Evolutionary conservation across 2,888 invertebrate species (phyloP).

Genomic region (Biston betularia): DNA sequence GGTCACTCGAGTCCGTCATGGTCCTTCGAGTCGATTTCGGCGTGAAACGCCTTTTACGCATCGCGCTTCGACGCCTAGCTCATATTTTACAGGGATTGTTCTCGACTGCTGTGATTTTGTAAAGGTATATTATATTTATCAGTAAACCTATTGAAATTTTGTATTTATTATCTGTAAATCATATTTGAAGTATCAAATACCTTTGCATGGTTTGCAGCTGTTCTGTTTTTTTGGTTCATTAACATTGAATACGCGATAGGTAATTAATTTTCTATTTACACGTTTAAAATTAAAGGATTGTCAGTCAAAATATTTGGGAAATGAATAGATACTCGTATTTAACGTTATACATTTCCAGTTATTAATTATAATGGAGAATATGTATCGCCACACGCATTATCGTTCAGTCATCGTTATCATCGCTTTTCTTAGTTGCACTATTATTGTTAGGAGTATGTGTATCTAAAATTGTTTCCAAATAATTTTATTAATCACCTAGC

Average conservation of each 20-base stretch:
- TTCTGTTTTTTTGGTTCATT: too few species aligned
- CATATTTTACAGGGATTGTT: slow-evolving; percentile 38
- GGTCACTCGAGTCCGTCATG: slow-evolving; percentile 57
- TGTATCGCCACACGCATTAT: too few species aligned
- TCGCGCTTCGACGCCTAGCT: slow-evolving; percentile 42
- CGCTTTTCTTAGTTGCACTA: not conserved
- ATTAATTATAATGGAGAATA: too few species aligned
- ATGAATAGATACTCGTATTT: too few species aligned
- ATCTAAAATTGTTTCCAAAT: not conserved
- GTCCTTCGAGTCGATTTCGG: slow-evolving; percentile 52
- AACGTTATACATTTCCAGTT: too few species aligned
- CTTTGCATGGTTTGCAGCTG: not conserved
- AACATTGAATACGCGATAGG: too few species aligned
- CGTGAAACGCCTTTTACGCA: slow-evolving; percentile 37
- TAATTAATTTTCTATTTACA: too few species aligned
- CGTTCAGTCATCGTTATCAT: not conserved
- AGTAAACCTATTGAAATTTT: not conserved
- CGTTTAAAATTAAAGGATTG: too few species aligned
- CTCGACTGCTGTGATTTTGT: slow-evolving; percentile 15
- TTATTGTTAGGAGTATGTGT: not conserved
- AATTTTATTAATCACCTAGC: not conserved
- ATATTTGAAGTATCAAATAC: not conserved
- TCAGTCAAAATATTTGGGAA: too few species aligned
- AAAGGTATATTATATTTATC: not conserved
- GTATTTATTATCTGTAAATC: not conserved